These are phyloP conservation scores for Hirtodrosophila alboralis DNA, from an alignment of 2,888 invertebrate genomes.

Conservation along the genomic window DNA sequence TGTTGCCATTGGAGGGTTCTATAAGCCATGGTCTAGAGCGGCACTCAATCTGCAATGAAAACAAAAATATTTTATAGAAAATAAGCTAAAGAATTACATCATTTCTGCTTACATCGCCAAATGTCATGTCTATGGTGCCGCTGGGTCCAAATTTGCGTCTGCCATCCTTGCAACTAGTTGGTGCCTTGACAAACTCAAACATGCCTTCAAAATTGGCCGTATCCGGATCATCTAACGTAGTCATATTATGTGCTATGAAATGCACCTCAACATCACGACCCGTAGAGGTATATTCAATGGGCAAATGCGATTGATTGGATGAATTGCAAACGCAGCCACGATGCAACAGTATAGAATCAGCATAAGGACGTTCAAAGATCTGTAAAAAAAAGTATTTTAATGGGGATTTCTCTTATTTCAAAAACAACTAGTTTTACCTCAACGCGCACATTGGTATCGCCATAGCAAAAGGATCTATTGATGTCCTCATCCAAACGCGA, in stretches of 20 bases:
- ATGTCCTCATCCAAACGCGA: constrained; percentile 86
- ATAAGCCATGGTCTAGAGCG: constrained; percentile 92
- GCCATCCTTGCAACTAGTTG: constrained; percentile 89
- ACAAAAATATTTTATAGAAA: background rate
- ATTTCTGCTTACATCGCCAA: constrained; percentile 84
- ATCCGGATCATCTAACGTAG: constrained; percentile 93
- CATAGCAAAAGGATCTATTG: constrained; percentile 89
- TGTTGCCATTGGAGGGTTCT: constrained; percentile 88
- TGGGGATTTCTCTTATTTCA: too few relatives aligned
- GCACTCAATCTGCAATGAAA: constrained; percentile 89
- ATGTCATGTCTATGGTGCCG: constrained; percentile 89
- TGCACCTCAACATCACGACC: constrained; percentile 91
- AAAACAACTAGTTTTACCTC: constrained; percentile 83
- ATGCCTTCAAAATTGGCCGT: constrained; percentile 93
- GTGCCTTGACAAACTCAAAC: constrained; percentile 91
- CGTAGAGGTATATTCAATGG: constrained; percentile 91
- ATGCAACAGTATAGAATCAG: constrained; percentile 88
- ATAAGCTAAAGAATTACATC: too few relatives aligned
- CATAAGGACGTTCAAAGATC: constrained; percentile 91
- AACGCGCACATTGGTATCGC: constrained; percentile 88
- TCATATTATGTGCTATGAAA: constrained; percentile 93
- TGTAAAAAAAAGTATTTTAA: too few relatives aligned
- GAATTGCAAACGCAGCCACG: constrained; percentile 92
- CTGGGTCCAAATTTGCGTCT: constrained; percentile 90
- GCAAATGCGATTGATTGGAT: constrained; percentile 85